Evolutionary conservation across 2,113 vertebrate species (phyloP).

Genomic region (Balaeniceps rex): DNA sequence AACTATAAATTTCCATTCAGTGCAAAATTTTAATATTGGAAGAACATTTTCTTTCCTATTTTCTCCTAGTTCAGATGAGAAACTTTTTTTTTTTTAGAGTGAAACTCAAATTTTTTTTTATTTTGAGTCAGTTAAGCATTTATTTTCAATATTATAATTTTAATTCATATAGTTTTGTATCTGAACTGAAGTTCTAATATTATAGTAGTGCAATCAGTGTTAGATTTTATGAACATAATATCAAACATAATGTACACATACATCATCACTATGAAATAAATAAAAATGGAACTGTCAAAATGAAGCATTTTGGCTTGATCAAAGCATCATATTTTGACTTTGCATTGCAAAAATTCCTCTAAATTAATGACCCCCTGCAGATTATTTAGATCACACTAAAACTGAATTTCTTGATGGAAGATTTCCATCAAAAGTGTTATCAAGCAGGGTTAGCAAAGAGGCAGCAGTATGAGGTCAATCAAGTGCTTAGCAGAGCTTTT

Average conservation of each 20-base stretch:
- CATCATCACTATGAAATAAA: constrained; percentile 23
- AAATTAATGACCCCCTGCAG: not conserved
- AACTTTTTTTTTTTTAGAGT: not conserved
- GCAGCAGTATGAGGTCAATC: not conserved
- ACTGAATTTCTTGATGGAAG: not conserved
- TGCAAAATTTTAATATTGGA: not conserved
- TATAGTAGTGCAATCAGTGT: not conserved
- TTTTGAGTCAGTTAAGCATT: not conserved
- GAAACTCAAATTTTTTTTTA: not conserved
- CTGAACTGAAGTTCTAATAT: not conserved
- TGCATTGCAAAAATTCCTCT: not conserved
- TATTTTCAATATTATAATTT: not conserved
- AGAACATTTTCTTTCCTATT: not conserved
- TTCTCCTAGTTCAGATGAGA: not conserved
- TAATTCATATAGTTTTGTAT: not conserved
- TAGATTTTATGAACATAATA: constrained; percentile 12
- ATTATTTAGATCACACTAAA: not conserved
- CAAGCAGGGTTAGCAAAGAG: not conserved
- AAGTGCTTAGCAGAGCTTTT: not conserved
- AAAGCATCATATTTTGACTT: not conserved
- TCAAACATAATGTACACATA: not conserved
- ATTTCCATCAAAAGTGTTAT: constrained; percentile 17
- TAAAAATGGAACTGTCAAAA: constrained; percentile 41
- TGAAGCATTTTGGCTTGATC: not conserved
- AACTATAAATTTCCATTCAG: not conserved